A percentile compares a stretch with the other conserved stretches of the same genome.
phyloP scores from a whole-genome alignment of 2,888 invertebrate genomes.

The Megalurothrips usitatus region DNA sequence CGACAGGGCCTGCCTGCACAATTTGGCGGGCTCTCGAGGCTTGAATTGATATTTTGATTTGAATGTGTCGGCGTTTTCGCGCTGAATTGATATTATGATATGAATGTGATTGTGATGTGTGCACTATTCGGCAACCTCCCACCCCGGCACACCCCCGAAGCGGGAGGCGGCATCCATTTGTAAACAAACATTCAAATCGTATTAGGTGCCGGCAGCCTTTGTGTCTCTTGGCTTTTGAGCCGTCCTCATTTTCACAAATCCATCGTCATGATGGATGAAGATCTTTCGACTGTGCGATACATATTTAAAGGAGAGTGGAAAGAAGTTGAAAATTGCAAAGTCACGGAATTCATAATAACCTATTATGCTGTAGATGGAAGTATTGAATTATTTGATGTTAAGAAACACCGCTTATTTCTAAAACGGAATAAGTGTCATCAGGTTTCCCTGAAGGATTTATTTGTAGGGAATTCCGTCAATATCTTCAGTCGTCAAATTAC shows the following conservation, averaged over 20 bases:
- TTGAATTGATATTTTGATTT: too few species aligned
- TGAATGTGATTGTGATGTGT: too few species aligned
- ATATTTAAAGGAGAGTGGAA: constrained; percentile 4
- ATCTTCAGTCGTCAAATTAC: constrained; percentile 70
- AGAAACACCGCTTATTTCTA: constrained; percentile 60
- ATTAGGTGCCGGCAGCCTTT: neutral
- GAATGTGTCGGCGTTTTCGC: too few species aligned
- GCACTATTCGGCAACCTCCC: too few species aligned
- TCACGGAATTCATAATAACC: constrained; percentile 14
- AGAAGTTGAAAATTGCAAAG: constrained; percentile 17
- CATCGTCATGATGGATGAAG: neutral
- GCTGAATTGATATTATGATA: too few species aligned
- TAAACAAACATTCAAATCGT: neutral
- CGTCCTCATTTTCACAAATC: too few species aligned
- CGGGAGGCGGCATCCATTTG: constrained; percentile 11
- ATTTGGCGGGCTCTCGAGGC: too few species aligned
- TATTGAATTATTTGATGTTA: constrained; percentile 54
- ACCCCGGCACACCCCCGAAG: too few species aligned
- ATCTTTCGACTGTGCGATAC: neutral
- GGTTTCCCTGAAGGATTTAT: constrained; percentile 61
- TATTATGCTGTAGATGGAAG: neutral
- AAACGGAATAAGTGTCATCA: constrained; percentile 65
- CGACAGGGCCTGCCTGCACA: too few species aligned
- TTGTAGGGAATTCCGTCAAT: constrained; percentile 65
- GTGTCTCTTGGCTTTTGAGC: too few species aligned